Conservation (phyloP, 2,888 invertebrate species). For the Microdon myrmicae region DNA sequence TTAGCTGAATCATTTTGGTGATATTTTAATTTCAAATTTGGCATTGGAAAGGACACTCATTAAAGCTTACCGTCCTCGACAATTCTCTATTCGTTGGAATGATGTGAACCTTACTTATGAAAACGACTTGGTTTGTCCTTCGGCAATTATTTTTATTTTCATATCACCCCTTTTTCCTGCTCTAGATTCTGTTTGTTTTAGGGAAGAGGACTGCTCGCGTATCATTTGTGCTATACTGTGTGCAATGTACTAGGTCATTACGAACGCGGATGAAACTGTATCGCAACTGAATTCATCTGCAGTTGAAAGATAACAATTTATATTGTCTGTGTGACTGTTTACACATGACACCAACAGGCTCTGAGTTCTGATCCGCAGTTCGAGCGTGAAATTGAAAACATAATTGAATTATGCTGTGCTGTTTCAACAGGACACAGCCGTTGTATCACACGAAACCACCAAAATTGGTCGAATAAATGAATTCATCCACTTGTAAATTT, state of each 20-base stretch:
- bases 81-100: no score
- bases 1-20: slow-evolving; percentile 29
- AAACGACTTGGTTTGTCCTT: slow-evolving; percentile 32
- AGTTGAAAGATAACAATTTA: neutral
- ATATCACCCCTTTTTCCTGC: no score
- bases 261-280: neutral
- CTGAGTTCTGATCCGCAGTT: slow-evolving; percentile 18
- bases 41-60: slow-evolving; percentile 34
- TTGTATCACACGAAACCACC: neutral
- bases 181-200: slow-evolving; percentile 22
- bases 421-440: neutral
- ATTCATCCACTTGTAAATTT: neutral
- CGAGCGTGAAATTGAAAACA: slow-evolving; percentile 33
- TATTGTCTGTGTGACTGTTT: neutral
- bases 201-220: slow-evolving; percentile 17
- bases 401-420: slow-evolving; percentile 32
- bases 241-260: slow-evolving; percentile 2
- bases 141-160: slow-evolving; percentile 14
- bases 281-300: slow-evolving; percentile 17
- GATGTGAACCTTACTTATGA: slow-evolving; percentile 14
- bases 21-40: slow-evolving; percentile 44
- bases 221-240: neutral
- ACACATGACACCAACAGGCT: slow-evolving; percentile 17
- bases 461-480: neutral
- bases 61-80: neutral